Base-by-base conservation (phyloP, 2,888 invertebrate genomes). In the Sphecodes monilicornis region DNA sequence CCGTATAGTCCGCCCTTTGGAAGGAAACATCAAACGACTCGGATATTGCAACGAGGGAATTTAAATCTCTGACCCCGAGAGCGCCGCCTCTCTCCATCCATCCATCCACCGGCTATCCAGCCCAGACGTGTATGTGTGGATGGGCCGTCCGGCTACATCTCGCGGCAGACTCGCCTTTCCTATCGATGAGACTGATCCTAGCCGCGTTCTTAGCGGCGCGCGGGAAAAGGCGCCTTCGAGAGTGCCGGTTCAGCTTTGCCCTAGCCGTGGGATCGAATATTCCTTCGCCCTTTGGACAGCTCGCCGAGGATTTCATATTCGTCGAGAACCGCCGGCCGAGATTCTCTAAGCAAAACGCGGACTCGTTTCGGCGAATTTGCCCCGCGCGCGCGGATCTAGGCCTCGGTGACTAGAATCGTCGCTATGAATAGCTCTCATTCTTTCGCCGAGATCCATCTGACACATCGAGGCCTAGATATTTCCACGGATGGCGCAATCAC, bases 41-140 rank as follows among this genome's bases (percentile, higher is more conserved):
- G 89, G 89, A 90, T 90, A 90, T 90, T 90, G 89, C 89, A 90
- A 83, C 89, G 86, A 89, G 90, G 88, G 91, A 90, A 90, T 90
- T 90, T 90, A 90, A 90, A 90, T 90, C 90, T 87, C 90, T 87
- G 85, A 90, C 87, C 89, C 86, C 90, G 36, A n/a, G 86, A 71
- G 68, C 74, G 57, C 80, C 72, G 71, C 71, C 81, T 80, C 85
- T 54, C 60, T 68, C 39, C 76, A 41, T 80, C 79, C 76, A 41
- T 80, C 79, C 8, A 32, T 64, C 29, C 54, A 66, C 46, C 26
- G 71, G 43, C 76, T 39, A 84, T 79, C 69, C 54, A 76, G 66
- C 64, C 54, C 16, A 29, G 29, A 13, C 46, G 16, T 50, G 46
- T 39, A 16, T 32, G 46, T 66, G 78, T 39, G 69, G 41, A 32